Evolutionary conservation across 2,888 invertebrate genomes (phyloP).

Genomic region (Tenthredo mesomela): DNA sequence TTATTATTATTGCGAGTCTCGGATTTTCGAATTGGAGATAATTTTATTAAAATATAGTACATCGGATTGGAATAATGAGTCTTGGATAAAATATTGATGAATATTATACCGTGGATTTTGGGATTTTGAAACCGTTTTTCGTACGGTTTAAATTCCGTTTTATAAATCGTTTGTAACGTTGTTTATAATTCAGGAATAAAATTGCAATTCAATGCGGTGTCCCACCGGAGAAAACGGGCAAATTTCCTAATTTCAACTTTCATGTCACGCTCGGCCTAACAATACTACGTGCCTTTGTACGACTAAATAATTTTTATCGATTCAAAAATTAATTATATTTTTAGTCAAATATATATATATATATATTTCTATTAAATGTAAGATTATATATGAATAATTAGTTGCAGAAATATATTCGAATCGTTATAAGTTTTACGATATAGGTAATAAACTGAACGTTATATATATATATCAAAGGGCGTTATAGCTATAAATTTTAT

Average conservation of each 20-base stretch:
- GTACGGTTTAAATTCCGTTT: conserved; percentile 1
- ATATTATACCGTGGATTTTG: neutral
- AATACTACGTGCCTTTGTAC: conserved; percentile 27
- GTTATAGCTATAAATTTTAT: conserved; percentile 12
- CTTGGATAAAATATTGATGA: neutral
- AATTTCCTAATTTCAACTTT: conserved; percentile 55
- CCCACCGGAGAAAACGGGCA: conserved; percentile 47
- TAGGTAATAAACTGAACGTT: too few species aligned
- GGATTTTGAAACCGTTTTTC: neutral
- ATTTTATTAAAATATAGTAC: neutral
- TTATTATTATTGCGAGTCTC: neutral
- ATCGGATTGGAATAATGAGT: neutral
- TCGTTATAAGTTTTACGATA: neutral
- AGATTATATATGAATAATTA: too few species aligned
- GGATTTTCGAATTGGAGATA: neutral
- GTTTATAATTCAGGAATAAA: conserved; percentile 32
- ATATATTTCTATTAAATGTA: too few species aligned
- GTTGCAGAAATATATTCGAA: too few species aligned
- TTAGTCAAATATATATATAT: too few species aligned
- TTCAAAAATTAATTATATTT: neutral
- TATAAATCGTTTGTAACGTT: neutral
- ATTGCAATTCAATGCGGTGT: conserved; percentile 37
- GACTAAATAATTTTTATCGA: conserved; percentile 19
- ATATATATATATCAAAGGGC: neutral
- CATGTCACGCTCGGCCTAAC: conserved; percentile 53